Evolutionary conservation across 2,888 invertebrate genomes (phyloP).

Genomic region (Agrotis puta): DNA sequence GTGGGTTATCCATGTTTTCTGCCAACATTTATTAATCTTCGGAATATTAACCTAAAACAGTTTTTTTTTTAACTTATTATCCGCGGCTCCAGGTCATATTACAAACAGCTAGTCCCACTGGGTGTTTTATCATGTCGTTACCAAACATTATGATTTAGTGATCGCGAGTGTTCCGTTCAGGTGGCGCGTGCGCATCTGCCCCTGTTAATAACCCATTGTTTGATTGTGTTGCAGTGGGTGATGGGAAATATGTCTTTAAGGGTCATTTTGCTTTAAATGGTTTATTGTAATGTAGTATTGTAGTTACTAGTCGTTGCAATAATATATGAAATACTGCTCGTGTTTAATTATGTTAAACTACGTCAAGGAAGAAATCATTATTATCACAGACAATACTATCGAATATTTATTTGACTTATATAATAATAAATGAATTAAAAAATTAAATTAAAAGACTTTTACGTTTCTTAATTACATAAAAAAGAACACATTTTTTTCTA

Average conservation of each 20-base stretch:
- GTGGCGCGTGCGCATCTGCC: conserved; percentile 86
- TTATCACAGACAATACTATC: no score
- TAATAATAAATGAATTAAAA: no score
- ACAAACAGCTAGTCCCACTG: conserved; percentile 51
- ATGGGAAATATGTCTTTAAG: conserved; percentile 16
- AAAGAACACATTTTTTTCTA: no score
- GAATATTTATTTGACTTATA: no score
- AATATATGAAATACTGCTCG: not conserved
- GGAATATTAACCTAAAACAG: no score
- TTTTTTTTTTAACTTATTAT: no score
- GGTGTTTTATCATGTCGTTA: conserved; percentile 75
- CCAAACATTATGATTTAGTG: conserved; percentile 80
- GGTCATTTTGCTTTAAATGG: not conserved
- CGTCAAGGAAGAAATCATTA: no score
- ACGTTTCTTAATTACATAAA: no score
- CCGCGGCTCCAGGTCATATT: conserved; percentile 21
- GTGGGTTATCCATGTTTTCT: no score
- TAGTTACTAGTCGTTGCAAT: not conserved
- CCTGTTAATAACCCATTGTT: conserved; percentile 87
- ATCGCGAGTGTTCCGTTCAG: conserved; percentile 80
- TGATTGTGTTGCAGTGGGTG: conserved; percentile 59
- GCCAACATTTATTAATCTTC: no score
- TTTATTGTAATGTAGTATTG: not conserved
- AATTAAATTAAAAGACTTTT: no score
- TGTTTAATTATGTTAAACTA: no score